Evolutionary conservation across 2,113 vertebrate genomes (phyloP).

Genomic region (Mobula hypostoma): DNA sequence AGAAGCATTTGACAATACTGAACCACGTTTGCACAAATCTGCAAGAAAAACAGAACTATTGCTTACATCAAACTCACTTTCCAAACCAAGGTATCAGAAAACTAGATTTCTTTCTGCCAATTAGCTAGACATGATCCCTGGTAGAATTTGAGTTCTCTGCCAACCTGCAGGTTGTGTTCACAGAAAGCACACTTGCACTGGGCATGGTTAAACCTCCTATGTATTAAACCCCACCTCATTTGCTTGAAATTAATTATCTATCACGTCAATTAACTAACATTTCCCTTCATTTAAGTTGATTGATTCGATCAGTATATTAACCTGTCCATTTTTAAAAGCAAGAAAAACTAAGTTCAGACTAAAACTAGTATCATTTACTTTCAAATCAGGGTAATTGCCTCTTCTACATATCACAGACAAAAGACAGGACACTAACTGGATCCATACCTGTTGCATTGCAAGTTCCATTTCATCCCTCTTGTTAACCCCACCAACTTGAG

Average conservation of each 20-base stretch:
- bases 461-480: conserved; percentile 80
- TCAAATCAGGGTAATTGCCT: neutral
- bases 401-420: neutral
- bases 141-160: neutral
- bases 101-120: neutral
- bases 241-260: neutral
- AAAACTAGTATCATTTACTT: neutral
- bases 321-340: neutral
- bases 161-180: neutral
- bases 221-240: no score
- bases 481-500: conserved; percentile 70
- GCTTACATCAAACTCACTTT: neutral
- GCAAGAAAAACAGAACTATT: conserved; percentile 39
- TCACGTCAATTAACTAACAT: neutral
- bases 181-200: neutral
- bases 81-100: neutral
- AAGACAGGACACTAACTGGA: neutral
- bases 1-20: conserved; percentile 91
- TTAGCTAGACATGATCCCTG: neutral
- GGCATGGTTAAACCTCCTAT: neutral
- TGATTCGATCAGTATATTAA: neutral
- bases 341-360: neutral
- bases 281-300: neutral
- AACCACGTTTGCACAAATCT: conserved; percentile 97
- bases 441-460: conserved; percentile 82